These are phyloP conservation scores for Tokudaia muenninki DNA, from an alignment of 2,797 vertebrate species.

Conservation along the genomic window DNA sequence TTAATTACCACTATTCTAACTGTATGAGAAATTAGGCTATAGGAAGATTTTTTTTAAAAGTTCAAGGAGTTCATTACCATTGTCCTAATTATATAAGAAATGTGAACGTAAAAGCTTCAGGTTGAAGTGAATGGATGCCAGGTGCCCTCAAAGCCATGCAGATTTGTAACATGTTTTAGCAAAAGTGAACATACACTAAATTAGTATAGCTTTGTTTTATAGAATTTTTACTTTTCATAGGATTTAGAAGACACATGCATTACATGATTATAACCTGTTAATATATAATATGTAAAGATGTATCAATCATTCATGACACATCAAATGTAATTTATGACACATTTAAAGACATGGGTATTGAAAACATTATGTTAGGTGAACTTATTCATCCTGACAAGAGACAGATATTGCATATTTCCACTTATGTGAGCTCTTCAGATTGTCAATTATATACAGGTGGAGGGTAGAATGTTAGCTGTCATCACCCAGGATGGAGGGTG, in stretches of 20 bases:
- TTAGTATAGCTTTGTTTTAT: neutral
- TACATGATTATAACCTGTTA: neutral
- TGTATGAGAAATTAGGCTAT: neutral
- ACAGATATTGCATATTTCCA: neutral
- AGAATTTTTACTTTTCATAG: conserved; percentile 15
- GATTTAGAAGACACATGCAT: neutral
- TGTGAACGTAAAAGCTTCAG: neutral
- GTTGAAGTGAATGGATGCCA: neutral
- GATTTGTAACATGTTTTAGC: neutral
- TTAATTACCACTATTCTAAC: neutral
- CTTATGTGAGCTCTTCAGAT: neutral
- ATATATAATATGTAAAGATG: neutral
- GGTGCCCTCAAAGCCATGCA: neutral
- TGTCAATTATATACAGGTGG: neutral
- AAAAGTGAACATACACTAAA: neutral
- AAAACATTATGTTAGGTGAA: neutral
- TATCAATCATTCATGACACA: neutral
- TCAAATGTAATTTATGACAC: neutral
- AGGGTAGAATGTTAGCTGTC: neutral
- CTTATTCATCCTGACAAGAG: neutral
- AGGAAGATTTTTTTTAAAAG: neutral
- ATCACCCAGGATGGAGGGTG: accelerated
- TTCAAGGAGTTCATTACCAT: neutral
- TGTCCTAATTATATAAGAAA: neutral
- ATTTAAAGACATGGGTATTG: neutral